phyloP scores from a whole-genome alignment of 2,888 invertebrate genomes.

The Idaea aversata region DNA sequence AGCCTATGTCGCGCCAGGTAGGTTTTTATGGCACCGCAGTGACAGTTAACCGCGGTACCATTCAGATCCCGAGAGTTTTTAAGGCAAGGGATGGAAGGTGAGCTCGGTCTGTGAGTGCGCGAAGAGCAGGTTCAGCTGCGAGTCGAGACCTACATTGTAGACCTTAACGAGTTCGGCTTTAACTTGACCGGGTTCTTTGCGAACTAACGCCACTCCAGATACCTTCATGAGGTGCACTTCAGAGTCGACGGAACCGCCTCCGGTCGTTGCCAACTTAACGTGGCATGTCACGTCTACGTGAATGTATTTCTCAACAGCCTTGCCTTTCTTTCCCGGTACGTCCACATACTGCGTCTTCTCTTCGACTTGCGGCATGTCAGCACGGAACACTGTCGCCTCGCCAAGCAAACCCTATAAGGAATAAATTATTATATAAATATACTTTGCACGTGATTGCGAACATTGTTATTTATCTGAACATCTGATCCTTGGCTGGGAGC shows the following conservation, averaged over 20 bases:
- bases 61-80: constrained; percentile 50
- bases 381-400: constrained; percentile 84
- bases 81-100: constrained; percentile 81
- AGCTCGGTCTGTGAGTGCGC: constrained; percentile 83
- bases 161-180: constrained; percentile 80
- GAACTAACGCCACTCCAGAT: constrained; percentile 83
- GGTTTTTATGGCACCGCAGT: constrained; percentile 56
- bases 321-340: constrained; percentile 65
- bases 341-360: constrained; percentile 82
- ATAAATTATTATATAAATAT: constrained; percentile 34
- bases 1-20: constrained; percentile 71
- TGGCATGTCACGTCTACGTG: constrained; percentile 85
- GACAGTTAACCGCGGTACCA: constrained; percentile 55
- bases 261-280: constrained; percentile 81
- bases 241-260: constrained; percentile 78
- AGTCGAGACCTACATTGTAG: constrained; percentile 85
- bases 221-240: constrained; percentile 84
- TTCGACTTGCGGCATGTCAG: constrained; percentile 84
- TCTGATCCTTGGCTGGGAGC: constrained; percentile 39
- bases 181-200: constrained; percentile 79
- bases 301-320: constrained; percentile 82
- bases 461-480: not conserved
- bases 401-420: constrained; percentile 76
- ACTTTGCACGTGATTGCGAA: not conserved
- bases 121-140: constrained; percentile 83